phyloP scores from a whole-genome alignment of 2,888 invertebrate genomes.

The Steinernema scapterisci region DNA sequence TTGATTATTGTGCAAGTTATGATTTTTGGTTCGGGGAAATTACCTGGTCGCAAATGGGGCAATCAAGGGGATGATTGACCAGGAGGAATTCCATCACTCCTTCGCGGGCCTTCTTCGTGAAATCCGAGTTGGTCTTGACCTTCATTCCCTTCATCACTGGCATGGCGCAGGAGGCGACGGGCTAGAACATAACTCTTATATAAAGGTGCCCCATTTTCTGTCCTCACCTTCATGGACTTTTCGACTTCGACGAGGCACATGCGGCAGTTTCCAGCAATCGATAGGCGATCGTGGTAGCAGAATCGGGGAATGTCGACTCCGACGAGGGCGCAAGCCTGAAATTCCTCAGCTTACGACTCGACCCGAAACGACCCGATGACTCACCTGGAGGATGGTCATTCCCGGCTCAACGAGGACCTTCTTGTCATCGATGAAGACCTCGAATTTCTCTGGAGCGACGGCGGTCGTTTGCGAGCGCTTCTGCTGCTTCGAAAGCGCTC shows the following conservation, averaged over 20 bases:
- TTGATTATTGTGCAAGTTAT: background rate
- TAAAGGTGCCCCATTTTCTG: background rate
- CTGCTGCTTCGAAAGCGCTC: conserved; percentile 26
- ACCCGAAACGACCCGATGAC: no score
- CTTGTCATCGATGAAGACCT: conserved; percentile 92
- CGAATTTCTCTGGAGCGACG: conserved; percentile 68
- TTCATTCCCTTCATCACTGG: conserved; percentile 98
- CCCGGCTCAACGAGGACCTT: conserved; percentile 91
- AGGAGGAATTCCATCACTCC: conserved; percentile 98
- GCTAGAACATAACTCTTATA: conserved; percentile 71
- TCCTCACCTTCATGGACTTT: conserved; percentile 82
- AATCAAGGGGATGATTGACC: conserved; percentile 97
- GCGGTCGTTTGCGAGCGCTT: conserved; percentile 36
- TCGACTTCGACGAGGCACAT: conserved; percentile 99
- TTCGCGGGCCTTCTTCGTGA: conserved; percentile 74
- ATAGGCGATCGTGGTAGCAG: conserved; percentile 96
- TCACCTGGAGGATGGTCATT: conserved; percentile 90
- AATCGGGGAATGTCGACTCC: conserved; percentile 98
- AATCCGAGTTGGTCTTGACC: conserved; percentile 93
- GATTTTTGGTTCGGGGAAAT: background rate
- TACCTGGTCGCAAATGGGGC: conserved; percentile 96
- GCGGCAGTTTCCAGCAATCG: conserved; percentile 97
- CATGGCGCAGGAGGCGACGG: conserved; percentile 98
- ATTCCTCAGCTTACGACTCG: no score
- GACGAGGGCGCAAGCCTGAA: conserved; percentile 77